Evolutionary conservation across 2,888 invertebrate genomes (phyloP).

Genomic region (Nephrocerus scutellatus): DNA sequence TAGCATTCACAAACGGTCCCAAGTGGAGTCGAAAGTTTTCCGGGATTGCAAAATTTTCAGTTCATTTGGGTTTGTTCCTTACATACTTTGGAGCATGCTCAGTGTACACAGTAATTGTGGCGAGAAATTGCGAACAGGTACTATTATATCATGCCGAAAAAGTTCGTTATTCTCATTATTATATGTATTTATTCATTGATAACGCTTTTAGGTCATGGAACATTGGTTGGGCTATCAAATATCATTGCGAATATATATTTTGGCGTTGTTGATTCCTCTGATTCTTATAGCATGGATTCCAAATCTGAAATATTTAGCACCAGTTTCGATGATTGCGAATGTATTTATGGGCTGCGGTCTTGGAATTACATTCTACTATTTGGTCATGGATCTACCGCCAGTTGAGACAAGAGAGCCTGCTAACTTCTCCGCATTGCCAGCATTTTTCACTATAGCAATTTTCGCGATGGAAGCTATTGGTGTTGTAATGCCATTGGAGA

Average conservation of each 20-base stretch:
- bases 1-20: slow-evolving; percentile 72
- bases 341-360: slow-evolving; percentile 75
- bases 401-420: slow-evolving; percentile 38
- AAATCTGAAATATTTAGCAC: slow-evolving; percentile 78
- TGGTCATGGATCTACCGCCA: slow-evolving; percentile 57
- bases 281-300: slow-evolving; percentile 71
- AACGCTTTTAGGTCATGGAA: slow-evolving; percentile 49
- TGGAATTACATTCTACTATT: slow-evolving; percentile 75
- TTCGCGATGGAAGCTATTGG: slow-evolving; percentile 96
- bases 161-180: no score
- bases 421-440: slow-evolving; percentile 57
- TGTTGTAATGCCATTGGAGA: slow-evolving; percentile 82
- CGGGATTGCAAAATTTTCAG: slow-evolving; percentile 43
- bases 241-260: slow-evolving; percentile 57
- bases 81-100: slow-evolving; percentile 98
- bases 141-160: not conserved
- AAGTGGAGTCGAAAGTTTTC: slow-evolving; percentile 59
- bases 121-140: slow-evolving; percentile 66
- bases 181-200: slow-evolving; percentile 1
- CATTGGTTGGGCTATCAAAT: slow-evolving; percentile 50
- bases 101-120: slow-evolving; percentile 91
- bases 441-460: slow-evolving; percentile 86
- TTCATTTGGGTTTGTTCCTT: slow-evolving; percentile 57
- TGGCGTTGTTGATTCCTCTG: slow-evolving; percentile 59
- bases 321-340: slow-evolving; percentile 85